These are phyloP conservation scores for Drosophila sturtevanti DNA, from an alignment of 1,140 invertebrate genomes.

Conservation along the genomic window DNA sequence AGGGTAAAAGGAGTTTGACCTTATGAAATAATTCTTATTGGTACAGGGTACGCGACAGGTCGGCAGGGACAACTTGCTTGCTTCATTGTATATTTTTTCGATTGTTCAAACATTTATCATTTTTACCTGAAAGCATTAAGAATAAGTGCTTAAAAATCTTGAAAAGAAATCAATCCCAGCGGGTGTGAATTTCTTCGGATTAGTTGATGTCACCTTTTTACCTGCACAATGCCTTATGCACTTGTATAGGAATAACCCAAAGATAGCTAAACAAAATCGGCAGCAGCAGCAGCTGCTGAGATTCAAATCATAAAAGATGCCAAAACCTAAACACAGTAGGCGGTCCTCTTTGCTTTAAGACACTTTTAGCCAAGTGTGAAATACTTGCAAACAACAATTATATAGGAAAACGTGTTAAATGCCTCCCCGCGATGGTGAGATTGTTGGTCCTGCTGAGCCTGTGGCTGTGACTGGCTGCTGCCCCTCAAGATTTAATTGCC, in stretches of 20 bases:
- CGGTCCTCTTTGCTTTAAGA: slow-evolving; percentile 26
- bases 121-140: slow-evolving; percentile 7
- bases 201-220: slow-evolving; percentile 31
- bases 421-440: slow-evolving; percentile 12
- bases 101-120: slow-evolving; percentile 22
- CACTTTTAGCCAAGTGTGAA: slow-evolving; percentile 44
- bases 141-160: slow-evolving; percentile 40
- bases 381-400: slow-evolving; percentile 57
- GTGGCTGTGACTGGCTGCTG: background rate
- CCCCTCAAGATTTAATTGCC: slow-evolving; percentile 50
- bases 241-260: slow-evolving; percentile 28
- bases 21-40: too few species aligned
- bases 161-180: slow-evolving; percentile 63
- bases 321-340: slow-evolving; percentile 25
- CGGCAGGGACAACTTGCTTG: too few species aligned
- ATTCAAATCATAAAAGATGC: slow-evolving; percentile 27
- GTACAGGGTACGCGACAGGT: too few species aligned
- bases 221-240: slow-evolving; percentile 24
- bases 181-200: slow-evolving; percentile 75
- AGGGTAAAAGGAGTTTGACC: too few species aligned
- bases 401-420: slow-evolving; percentile 46
- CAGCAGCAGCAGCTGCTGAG: slow-evolving; percentile 22
- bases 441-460: too few species aligned
- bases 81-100: background rate
- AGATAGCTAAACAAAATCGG: background rate